phyloP scores from a whole-genome alignment of 2,888 invertebrate genomes.

The Stratiomys singularior region DNA sequence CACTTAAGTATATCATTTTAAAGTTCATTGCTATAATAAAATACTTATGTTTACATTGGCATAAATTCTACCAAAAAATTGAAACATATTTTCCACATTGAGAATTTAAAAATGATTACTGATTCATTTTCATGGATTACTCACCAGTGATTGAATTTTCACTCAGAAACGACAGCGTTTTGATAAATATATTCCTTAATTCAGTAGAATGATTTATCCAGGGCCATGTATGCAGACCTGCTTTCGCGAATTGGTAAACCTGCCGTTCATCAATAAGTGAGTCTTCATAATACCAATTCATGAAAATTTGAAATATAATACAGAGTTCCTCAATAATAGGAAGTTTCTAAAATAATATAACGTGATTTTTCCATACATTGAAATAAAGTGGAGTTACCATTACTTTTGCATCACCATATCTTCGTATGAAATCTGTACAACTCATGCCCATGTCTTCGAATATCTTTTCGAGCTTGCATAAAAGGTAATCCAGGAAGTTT shows the following conservation, averaged over 20 bases:
- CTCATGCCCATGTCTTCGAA: slow-evolving; percentile 57
- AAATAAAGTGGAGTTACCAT: too few relatives aligned
- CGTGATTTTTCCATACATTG: background rate
- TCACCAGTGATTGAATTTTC: slow-evolving; percentile 59
- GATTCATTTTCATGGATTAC: background rate
- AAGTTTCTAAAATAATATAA: slow-evolving; percentile 52
- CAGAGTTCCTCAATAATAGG: slow-evolving; percentile 59
- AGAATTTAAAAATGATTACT: too few relatives aligned
- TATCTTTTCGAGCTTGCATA: slow-evolving; percentile 57
- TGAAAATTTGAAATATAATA: slow-evolving; percentile 57
- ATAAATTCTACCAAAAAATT: too few relatives aligned
- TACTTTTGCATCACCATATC: slow-evolving; percentile 59
- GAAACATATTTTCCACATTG: too few relatives aligned
- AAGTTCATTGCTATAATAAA: too few relatives aligned
- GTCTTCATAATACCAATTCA: slow-evolving; percentile 60
- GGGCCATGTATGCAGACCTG: slow-evolving; percentile 60
- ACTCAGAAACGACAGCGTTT: slow-evolving; percentile 58
- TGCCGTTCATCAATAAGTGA: slow-evolving; percentile 57
- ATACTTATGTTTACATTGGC: too few relatives aligned
- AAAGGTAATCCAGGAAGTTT: slow-evolving; percentile 56
- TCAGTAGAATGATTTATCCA: slow-evolving; percentile 61
- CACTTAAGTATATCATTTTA: too few relatives aligned
- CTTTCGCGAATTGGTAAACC: slow-evolving; percentile 54
- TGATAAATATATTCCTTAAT: slow-evolving; percentile 57
- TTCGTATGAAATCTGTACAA: slow-evolving; percentile 59